Evolutionary conservation across 2,888 invertebrate species (phyloP), one percentile per base, ranked within the genome.

Genomic region (Coenonympha glycerion): DNA sequence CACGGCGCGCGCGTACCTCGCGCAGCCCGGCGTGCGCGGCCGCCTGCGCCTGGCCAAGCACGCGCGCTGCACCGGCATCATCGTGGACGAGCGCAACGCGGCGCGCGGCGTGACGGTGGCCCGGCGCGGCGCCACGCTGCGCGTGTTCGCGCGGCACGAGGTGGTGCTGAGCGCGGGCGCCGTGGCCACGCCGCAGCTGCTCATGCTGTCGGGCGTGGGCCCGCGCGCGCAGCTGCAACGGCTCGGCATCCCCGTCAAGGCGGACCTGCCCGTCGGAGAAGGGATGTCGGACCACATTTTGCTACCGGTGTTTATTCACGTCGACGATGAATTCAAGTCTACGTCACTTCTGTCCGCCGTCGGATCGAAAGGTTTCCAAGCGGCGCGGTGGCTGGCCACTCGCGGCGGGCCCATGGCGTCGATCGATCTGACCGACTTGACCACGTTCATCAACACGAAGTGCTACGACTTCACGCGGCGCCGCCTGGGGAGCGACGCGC

Each of bases 191-290:
- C 71, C 82, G 6, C 78, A 81, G 30, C 64, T 83, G 47, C 50
- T 83, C 42, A 65, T 77, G 76, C 50, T 73, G 18, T 83, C 82
- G 1, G 83, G 83, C 0, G 55, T 83, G 2, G 83, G 82, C 0
- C 76, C 68, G 1, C 62, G 66, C 1, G 60, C 65, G 0, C 78
- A 79, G 40, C 60, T 82, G 26, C 26, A 53, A 3, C 37, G 54
- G 3, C 57, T 75, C 44, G 60, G 61, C 0, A 71, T 82, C 13
- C 49, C 59, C 0, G 66, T 75, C 2, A 63, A 60, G 26, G 63
- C 60, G 0, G 63, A 80, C 47, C 50, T 76, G 13, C 68, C 79
- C 0, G 81, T 83, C 2, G 82, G 82, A 0, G 62, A 72, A 0
- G 60, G 67, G 21, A 64, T 81, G 69, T 65, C 59, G 2, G 82